A percentile compares a stretch with the other conserved stretches of the same genome.
These are phyloP conservation scores for Protodeltote pygarga DNA, from an alignment of 2,888 invertebrate genomes.

Conservation along the genomic window DNA sequence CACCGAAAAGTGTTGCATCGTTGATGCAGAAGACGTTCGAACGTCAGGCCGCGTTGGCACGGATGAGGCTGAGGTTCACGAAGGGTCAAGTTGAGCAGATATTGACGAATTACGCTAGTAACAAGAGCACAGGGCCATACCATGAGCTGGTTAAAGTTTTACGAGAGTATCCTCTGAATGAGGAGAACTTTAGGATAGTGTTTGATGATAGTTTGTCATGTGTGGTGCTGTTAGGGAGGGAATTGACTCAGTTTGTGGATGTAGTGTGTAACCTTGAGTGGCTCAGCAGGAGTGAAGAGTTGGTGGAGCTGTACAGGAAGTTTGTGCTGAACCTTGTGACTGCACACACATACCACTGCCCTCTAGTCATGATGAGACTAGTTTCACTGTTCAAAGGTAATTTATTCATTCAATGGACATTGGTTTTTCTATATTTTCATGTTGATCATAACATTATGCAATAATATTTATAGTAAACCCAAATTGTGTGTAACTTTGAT, in stretches of 20 bases:
- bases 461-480: neutral
- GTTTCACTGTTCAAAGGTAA: constrained; percentile 79
- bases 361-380: constrained; percentile 69
- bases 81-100: constrained; percentile 80
- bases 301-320: constrained; percentile 69
- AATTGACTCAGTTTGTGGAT: constrained; percentile 74
- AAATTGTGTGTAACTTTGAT: too few species aligned
- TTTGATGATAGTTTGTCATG: constrained; percentile 76
- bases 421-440: neutral
- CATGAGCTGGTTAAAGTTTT: constrained; percentile 80
- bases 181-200: constrained; percentile 75
- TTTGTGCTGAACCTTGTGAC: constrained; percentile 76
- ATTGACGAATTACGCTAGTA: constrained; percentile 69
- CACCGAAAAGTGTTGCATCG: constrained; percentile 75
- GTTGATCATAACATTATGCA: neutral
- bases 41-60: constrained; percentile 71
- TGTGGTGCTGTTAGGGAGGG: constrained; percentile 74
- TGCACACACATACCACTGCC: constrained; percentile 80
- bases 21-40: constrained; percentile 80
- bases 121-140: constrained; percentile 74
- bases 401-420: constrained; percentile 1
- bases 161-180: constrained; percentile 72
- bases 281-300: constrained; percentile 64
- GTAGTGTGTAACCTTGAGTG: constrained; percentile 74
- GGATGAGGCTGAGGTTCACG: constrained; percentile 75